Percentiles rank a stretch among this genome's conserved stretches.
Conservation (phyloP, 2,888 invertebrate genomes). For the Drosophila buzzatii region DNA sequence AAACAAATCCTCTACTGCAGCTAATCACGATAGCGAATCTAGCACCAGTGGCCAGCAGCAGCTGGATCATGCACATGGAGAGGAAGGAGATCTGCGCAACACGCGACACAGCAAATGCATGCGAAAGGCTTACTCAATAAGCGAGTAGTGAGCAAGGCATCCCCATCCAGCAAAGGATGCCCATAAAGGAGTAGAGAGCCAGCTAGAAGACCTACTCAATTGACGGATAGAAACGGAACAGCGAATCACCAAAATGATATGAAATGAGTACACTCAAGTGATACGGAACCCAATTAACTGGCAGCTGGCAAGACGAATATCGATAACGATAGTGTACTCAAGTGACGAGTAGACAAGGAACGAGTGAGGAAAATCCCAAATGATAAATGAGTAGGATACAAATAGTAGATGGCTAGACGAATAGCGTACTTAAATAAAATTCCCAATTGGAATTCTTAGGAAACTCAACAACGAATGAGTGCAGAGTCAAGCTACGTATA, state of each 20-base stretch:
- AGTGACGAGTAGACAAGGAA: not conserved
- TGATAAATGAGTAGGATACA: too few relatives aligned
- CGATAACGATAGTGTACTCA: not conserved
- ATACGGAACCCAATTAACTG: not conserved
- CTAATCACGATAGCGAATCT: constrained; percentile 52
- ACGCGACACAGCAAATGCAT: constrained; percentile 92
- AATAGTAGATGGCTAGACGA: too few relatives aligned
- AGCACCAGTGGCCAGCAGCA: constrained; percentile 83
- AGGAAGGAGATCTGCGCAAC: constrained; percentile 91
- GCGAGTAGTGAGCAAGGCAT: constrained; percentile 85
- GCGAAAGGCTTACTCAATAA: constrained; percentile 88
- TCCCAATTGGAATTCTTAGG: not conserved
- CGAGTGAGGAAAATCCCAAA: too few relatives aligned
- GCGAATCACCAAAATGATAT: not conserved
- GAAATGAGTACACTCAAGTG: not conserved
- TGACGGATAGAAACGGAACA: not conserved
- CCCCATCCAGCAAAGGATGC: not conserved
- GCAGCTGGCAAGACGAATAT: not conserved
- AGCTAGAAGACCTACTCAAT: not conserved
- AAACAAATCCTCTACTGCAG: constrained; percentile 87
- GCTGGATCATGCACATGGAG: constrained; percentile 87
- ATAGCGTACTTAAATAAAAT: too few relatives aligned
- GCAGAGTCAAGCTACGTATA: not conserved
- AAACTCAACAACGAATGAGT: too few relatives aligned
- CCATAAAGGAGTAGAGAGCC: not conserved